Percentiles rank a stretch among this genome's conserved stretches.
Conservation (phyloP, 1,140 invertebrate species). For the Trichonephila clavata region DNA sequence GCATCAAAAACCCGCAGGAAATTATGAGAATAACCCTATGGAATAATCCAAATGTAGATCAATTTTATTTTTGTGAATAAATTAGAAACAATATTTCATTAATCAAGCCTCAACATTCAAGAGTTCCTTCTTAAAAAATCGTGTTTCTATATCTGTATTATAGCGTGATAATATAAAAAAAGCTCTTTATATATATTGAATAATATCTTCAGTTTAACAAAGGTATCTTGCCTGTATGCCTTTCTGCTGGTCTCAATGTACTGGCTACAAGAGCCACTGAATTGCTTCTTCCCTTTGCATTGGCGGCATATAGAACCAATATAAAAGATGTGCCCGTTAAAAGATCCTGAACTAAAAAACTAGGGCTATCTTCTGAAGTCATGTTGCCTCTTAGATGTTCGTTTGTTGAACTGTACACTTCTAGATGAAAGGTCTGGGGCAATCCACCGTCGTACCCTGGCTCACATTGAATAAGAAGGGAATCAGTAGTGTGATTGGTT, state of each 20-base stretch:
- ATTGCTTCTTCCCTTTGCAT: slow-evolving; percentile 77
- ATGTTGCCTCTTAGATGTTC: slow-evolving; percentile 73
- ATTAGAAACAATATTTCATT: too few species aligned
- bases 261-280: slow-evolving; percentile 70
- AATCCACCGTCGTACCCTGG: slow-evolving; percentile 90
- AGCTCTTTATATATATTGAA: too few species aligned
- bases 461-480: slow-evolving; percentile 87
- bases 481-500: slow-evolving; percentile 78
- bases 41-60: too few species aligned
- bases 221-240: slow-evolving; percentile 69
- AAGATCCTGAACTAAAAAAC: slow-evolving; percentile 77
- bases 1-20: too few species aligned
- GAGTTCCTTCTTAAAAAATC: neutral
- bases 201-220: neutral
- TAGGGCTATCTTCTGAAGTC: slow-evolving; percentile 71
- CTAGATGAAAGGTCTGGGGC: slow-evolving; percentile 90
- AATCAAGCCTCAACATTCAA: too few species aligned
- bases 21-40: too few species aligned
- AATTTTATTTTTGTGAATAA: too few species aligned
- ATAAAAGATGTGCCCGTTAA: slow-evolving; percentile 76
- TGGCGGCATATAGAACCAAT: slow-evolving; percentile 77
- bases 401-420: slow-evolving; percentile 85
- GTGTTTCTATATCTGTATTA: neutral
- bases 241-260: slow-evolving; percentile 69
- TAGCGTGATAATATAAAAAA: too few species aligned